Percentiles rank a stretch among this genome's conserved stretches.
phyloP scores from a whole-genome alignment of 2,797 vertebrate species.

The Lacerta viridis region DNA sequence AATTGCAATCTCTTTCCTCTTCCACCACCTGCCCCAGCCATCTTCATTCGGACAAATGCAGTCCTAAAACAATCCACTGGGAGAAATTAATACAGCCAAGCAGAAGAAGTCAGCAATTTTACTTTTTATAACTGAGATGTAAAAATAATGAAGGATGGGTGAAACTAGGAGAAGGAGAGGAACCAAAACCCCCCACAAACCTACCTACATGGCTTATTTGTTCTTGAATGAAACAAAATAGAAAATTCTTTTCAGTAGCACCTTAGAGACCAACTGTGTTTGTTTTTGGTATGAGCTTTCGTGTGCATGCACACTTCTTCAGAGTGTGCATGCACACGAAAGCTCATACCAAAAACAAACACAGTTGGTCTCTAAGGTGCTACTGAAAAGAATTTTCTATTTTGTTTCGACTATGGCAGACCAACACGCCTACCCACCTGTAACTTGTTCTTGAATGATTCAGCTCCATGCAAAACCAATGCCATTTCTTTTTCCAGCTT shows the following conservation, averaged over 20 bases:
- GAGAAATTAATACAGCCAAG: not conserved
- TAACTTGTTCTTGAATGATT: not conserved
- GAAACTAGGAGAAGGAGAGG: not conserved
- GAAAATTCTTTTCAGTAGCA: too few species aligned
- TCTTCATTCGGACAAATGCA: not conserved
- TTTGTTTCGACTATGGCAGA: too few species aligned
- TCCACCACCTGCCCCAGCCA: not conserved
- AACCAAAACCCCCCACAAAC: too few species aligned
- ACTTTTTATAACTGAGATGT: not conserved
- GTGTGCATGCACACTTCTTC: too few species aligned
- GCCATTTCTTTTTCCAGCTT: not conserved
- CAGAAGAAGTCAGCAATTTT: not conserved
- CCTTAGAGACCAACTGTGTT: too few species aligned
- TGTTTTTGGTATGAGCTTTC: too few species aligned
- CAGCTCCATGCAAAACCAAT: not conserved
- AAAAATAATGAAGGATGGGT: not conserved
- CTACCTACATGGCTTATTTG: not conserved
- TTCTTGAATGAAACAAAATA: not conserved
- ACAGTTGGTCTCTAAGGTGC: too few species aligned
- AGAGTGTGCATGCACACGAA: too few species aligned
- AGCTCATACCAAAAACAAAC: too few species aligned
- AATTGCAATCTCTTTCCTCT: not conserved
- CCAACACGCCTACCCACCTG: too few species aligned
- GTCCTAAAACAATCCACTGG: not conserved
- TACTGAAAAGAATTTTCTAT: too few species aligned